phyloP scores from a whole-genome alignment of 2,797 vertebrate species.

The Tapirus indicus region DNA sequence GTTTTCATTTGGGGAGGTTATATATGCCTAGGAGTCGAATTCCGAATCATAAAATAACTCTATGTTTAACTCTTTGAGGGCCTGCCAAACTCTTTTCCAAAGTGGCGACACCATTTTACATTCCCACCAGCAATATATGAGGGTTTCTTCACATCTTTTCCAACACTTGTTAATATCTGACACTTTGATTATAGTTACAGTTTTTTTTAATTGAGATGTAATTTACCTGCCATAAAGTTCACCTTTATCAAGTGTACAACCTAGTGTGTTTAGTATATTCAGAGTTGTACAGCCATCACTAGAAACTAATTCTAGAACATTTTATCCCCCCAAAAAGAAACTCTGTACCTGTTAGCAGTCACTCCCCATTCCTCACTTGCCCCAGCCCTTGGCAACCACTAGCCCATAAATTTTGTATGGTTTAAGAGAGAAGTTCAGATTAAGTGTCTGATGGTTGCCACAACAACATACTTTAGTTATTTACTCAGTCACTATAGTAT shows the following conservation, averaged over 20 bases:
- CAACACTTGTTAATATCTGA: background rate
- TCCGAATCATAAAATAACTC: background rate
- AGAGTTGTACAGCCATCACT: background rate
- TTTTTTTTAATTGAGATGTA: background rate
- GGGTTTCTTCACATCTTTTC: background rate
- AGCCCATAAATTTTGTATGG: conserved; percentile 5
- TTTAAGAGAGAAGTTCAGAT: conserved; percentile 45
- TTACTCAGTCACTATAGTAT: conserved; percentile 56
- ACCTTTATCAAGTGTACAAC: background rate
- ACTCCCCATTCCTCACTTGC: background rate
- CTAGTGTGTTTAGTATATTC: background rate
- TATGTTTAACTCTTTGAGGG: background rate
- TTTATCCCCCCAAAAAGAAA: background rate
- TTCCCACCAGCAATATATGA: background rate
- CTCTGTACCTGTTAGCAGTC: background rate
- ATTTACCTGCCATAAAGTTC: background rate
- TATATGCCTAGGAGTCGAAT: background rate
- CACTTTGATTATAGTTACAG: background rate
- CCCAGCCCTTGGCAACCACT: background rate
- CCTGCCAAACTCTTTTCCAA: background rate
- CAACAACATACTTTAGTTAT: conserved; percentile 3
- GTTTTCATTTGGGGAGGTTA: background rate
- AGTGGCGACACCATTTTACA: background rate
- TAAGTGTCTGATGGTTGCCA: conserved; percentile 13
- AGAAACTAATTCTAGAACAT: background rate